phyloP scores from a whole-genome alignment of 2,888 invertebrate genomes.

The Atethmia centrago region DNA sequence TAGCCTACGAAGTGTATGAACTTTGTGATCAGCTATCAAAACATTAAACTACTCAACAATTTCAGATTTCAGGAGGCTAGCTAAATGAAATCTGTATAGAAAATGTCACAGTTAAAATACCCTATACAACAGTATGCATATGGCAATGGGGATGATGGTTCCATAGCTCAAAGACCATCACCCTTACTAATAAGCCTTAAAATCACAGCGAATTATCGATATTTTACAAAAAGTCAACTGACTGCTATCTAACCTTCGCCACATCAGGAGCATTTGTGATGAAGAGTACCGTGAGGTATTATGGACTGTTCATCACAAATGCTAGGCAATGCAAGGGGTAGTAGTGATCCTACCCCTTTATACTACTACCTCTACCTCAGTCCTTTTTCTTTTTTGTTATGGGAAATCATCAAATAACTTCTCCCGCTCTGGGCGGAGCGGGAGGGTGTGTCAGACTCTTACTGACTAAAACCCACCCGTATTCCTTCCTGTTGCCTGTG shows the following conservation, averaged over 20 bases:
- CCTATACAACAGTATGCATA: not conserved
- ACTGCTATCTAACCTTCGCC: conserved; percentile 21
- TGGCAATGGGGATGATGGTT: not conserved
- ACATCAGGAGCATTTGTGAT: conserved; percentile 7
- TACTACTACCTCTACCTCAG: too few species aligned
- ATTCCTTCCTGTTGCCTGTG: too few species aligned
- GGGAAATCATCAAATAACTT: too few species aligned
- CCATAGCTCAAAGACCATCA: not conserved
- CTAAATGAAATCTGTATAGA: not conserved
- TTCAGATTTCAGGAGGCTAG: not conserved
- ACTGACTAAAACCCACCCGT: too few species aligned
- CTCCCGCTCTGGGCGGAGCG: too few species aligned
- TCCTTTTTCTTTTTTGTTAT: too few species aligned
- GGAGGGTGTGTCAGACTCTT: too few species aligned
- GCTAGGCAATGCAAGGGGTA: too few species aligned
- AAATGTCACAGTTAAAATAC: not conserved
- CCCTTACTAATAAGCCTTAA: too few species aligned
- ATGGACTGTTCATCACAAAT: too few species aligned
- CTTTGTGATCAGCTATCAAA: not conserved
- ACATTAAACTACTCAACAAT: not conserved
- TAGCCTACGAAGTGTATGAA: not conserved
- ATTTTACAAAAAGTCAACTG: conserved; percentile 3
- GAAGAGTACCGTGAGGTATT: too few species aligned
- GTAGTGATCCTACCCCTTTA: too few species aligned
- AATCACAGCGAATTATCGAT: not conserved